Evolutionary conservation across 2,888 invertebrate genomes (phyloP).

Genomic region (Hemithea aestivaria): DNA sequence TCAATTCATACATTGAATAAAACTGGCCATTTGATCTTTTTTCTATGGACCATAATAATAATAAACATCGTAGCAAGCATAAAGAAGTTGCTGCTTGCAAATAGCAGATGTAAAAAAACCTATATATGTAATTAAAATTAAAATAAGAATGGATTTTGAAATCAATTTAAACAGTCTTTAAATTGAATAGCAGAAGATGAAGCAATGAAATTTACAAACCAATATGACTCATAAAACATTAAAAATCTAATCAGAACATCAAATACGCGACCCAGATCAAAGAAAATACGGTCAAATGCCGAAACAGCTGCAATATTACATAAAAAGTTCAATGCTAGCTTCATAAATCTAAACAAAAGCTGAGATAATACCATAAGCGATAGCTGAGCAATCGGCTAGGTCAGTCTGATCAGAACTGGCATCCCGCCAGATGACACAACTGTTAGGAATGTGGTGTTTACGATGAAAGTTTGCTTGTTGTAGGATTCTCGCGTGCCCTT

Average conservation of each 20-base stretch:
- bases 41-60: too few relatives aligned
- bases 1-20: too few relatives aligned
- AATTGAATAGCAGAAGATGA: too few relatives aligned
- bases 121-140: too few relatives aligned
- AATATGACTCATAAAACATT: neutral
- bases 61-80: too few relatives aligned
- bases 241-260: neutral
- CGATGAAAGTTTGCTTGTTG: conserved; percentile 48
- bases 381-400: conserved; percentile 46
- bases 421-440: conserved; percentile 65
- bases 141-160: too few relatives aligned
- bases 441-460: conserved; percentile 66
- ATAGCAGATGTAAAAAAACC: too few relatives aligned
- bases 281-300: conserved; percentile 1
- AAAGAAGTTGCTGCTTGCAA: too few relatives aligned
- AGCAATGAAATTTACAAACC: too few relatives aligned
- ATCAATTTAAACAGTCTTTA: too few relatives aligned
- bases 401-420: conserved; percentile 54
- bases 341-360: conserved; percentile 24
- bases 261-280: conserved; percentile 11
- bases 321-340: conserved; percentile 17
- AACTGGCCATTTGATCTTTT: too few relatives aligned
- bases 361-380: conserved; percentile 25
- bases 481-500: conserved; percentile 34
- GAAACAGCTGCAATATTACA: conserved; percentile 12